Evolutionary conservation across 2,797 vertebrate species (phyloP).

Genomic region (Sebastes oblongus): DNA sequence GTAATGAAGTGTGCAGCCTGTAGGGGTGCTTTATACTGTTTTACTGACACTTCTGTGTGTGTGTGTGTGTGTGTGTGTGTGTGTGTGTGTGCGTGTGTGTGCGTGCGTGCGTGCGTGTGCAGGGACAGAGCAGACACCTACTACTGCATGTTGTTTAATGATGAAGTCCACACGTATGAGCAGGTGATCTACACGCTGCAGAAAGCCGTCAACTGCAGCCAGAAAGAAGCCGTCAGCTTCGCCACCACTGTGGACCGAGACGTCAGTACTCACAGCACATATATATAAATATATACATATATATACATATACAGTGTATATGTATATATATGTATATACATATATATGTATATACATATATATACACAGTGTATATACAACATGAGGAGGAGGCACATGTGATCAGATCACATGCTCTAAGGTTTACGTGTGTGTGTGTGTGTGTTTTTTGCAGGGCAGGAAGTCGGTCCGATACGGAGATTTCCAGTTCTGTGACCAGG

Average conservation of each 20-base stretch:
- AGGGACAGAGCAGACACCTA: conserved; percentile 91
- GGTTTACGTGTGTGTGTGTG: not conserved
- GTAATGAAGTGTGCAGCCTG: not conserved
- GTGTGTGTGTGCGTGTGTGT: too few relatives aligned
- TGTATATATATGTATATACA: not conserved
- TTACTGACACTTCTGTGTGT: not conserved
- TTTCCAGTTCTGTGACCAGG: conserved; percentile 94
- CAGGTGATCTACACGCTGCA: conserved; percentile 98
- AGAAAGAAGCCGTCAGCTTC: conserved; percentile 95
- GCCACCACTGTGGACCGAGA: conserved; percentile 97
- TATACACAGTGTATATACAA: not conserved
- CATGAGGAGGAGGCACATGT: too few relatives aligned
- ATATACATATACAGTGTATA: not conserved
- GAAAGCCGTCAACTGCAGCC: conserved; percentile 96
- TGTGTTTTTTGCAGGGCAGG: conserved; percentile 84
- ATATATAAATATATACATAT: not conserved
- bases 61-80: not conserved
- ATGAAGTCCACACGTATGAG: conserved; percentile 98
- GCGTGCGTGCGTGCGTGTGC: conserved; percentile 7
- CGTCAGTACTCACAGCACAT: conserved; percentile 78
- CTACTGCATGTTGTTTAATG: conserved; percentile 98
- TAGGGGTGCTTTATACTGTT: not conserved
- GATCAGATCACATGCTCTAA: too few relatives aligned
- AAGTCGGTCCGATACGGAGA: conserved; percentile 95
- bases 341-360: too few relatives aligned